These are phyloP conservation scores for Formica aserva DNA, from an alignment of 2,888 invertebrate genomes.

Conservation along the genomic window DNA sequence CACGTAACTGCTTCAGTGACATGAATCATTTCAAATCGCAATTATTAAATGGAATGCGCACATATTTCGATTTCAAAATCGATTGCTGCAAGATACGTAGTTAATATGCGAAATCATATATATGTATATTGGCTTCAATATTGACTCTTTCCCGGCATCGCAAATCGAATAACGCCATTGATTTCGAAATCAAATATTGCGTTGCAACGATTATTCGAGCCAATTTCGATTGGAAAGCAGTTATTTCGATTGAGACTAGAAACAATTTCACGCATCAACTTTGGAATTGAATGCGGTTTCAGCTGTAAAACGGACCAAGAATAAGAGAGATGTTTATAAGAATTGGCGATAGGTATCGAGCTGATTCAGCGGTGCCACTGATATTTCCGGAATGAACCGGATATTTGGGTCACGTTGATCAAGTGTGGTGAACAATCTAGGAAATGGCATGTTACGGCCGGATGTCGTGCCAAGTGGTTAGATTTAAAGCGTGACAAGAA, in stretches of 20 bases:
- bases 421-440: slow-evolving; percentile 44
- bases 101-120: not conserved
- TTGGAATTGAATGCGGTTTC: not conserved
- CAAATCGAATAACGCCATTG: not conserved
- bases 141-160: not conserved
- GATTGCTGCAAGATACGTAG: not conserved
- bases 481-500: slow-evolving; percentile 52
- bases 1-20: not conserved
- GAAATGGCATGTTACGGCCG: slow-evolving; percentile 49
- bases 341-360: not conserved
- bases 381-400: slow-evolving; percentile 44
- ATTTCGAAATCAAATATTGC: not conserved
- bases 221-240: slow-evolving; percentile 8
- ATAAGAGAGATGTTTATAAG: slow-evolving; percentile 28
- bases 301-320: not conserved
- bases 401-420: slow-evolving; percentile 50
- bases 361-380: slow-evolving; percentile 34
- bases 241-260: not conserved
- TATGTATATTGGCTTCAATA: not conserved
- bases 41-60: not conserved
- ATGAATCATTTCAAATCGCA: not conserved
- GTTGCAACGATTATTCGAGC: not conserved
- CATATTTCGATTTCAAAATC: not conserved
- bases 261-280: not conserved
- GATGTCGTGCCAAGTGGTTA: slow-evolving; percentile 46